These are phyloP conservation scores for Nyctalus aviator DNA, from an alignment of 2,797 vertebrate species.

Conservation along the genomic window DNA sequence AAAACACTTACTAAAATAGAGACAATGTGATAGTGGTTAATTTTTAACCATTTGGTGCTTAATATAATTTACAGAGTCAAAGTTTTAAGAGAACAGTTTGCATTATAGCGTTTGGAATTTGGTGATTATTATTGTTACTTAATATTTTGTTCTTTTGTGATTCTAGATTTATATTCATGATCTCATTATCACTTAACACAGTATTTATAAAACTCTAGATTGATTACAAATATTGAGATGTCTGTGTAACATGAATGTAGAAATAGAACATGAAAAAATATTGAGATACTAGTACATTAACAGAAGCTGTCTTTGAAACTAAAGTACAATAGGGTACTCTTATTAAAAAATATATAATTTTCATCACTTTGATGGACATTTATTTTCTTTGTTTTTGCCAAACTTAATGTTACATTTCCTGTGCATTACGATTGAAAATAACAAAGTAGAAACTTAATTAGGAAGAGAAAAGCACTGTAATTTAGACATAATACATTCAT, in stretches of 20 bases:
- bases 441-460: constrained; percentile 54
- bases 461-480: constrained; percentile 32
- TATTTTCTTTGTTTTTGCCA: background rate
- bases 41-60: background rate
- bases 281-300: background rate
- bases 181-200: background rate
- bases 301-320: background rate
- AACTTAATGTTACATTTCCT: background rate
- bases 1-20: background rate
- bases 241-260: background rate
- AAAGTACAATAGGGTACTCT: background rate
- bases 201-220: background rate
- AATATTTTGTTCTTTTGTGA: background rate
- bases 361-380: background rate
- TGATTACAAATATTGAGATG: background rate
- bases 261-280: background rate
- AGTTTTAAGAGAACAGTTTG: background rate
- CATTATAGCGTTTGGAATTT: background rate
- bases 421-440: background rate
- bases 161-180: constrained; percentile 3
- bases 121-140: background rate
- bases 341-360: constrained; percentile 5
- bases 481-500: constrained; percentile 11
- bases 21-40: background rate
- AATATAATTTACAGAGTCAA: background rate